Conservation (phyloP, 1,140 invertebrate genomes). For the Paramacrobiotus metropolitanus region DNA sequence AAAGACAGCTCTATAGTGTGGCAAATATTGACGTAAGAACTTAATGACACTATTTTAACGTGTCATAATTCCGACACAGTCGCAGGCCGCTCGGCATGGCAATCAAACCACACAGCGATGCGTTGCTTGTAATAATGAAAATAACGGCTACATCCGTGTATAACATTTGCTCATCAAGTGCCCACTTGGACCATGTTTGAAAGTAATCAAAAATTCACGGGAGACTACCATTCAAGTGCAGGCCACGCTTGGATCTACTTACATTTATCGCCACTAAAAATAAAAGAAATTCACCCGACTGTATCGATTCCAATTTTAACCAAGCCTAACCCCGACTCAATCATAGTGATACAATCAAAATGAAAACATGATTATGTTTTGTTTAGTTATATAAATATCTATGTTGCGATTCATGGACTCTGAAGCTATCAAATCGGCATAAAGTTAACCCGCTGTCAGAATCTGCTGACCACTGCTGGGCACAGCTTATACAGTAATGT, state of each 20-base stretch:
- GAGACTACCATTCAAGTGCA: neutral
- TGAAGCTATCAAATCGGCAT: neutral
- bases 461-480: neutral
- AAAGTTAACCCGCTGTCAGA: neutral
- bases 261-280: neutral
- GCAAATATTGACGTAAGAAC: neutral
- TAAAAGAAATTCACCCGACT: neutral
- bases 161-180: too few species aligned
- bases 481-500: too few species aligned
- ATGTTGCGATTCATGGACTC: too few species aligned
- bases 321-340: neutral
- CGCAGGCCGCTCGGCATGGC: too few species aligned
- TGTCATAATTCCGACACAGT: neutral
- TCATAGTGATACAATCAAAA: neutral
- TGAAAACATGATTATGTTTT: neutral
- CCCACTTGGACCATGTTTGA: too few species aligned
- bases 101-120: too few species aligned
- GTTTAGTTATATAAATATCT: too few species aligned
- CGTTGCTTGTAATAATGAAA: too few species aligned
- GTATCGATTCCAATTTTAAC: too few species aligned
- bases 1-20: neutral
- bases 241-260: neutral
- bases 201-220: neutral
- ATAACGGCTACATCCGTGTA: neutral
- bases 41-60: neutral